phyloP scores from a whole-genome alignment of 2,888 invertebrate species.

The Nomada ferruginata region DNA sequence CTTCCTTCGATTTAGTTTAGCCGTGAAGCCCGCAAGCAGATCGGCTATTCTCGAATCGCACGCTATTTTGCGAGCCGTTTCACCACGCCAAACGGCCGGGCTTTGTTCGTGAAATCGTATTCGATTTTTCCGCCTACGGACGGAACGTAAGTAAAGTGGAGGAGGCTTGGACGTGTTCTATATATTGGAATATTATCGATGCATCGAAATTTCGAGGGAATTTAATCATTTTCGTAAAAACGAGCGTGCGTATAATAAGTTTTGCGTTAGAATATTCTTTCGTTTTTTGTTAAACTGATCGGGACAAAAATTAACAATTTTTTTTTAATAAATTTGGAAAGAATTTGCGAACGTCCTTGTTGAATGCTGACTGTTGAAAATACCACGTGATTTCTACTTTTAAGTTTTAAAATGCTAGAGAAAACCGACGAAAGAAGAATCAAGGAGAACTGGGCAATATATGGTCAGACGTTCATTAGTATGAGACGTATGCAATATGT shows the following conservation, averaged over 20 bases:
- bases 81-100: neutral
- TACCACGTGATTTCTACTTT: no score
- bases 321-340: no score
- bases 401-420: neutral
- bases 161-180: neutral
- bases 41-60: neutral
- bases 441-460: neutral
- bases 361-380: no score
- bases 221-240: neutral
- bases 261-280: neutral
- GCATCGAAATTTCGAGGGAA: neutral
- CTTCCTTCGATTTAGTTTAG: constrained; percentile 13
- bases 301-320: no score
- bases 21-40: neutral
- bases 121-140: neutral
- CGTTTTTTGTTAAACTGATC: no score
- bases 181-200: neutral
- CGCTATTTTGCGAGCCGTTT: neutral
- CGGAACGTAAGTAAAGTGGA: neutral
- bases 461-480: neutral
- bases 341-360: no score
- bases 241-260: no score
- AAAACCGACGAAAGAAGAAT: neutral
- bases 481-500: no score
- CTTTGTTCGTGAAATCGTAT: constrained; percentile 2